Evolutionary conservation across 2,888 invertebrate genomes (phyloP), one percentile per base, ranked within the genome.

Genomic region (Xanthorhoe spadicearia): DNA sequence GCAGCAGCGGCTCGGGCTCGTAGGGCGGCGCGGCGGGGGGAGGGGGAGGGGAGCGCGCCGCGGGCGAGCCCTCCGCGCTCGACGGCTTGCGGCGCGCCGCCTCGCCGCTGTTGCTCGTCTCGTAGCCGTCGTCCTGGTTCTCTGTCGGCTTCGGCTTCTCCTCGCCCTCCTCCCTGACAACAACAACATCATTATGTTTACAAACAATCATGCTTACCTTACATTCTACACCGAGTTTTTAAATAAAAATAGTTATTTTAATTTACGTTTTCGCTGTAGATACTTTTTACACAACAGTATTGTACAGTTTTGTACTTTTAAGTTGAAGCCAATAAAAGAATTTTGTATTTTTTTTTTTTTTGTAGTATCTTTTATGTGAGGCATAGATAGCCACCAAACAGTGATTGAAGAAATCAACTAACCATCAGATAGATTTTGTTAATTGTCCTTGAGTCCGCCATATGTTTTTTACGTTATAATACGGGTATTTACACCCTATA

Each of bases 121-220:
- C 97, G 94, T 97, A 97, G 75, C 97, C 97, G 94, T 97, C 97
- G 94, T 97, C 97, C 83, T 96, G 96, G 81, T 95, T 96, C 93
- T 97, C 97, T 82, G 95, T 94, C 82, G 88, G 86, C 86, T 89
- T 92, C 84, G 92, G 89, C 92, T 94, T 92, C 78, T 91, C 92
- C 74, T 86, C 86, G 81, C 87, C 92, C 84, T 91, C 92, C 86
- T 90, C 92, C 85, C 93, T 92, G 23, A 89, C 13, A 49, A 64
- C 59, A 35, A 60, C 23, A 15, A 15, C 48, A 17, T 6, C 5
- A 15, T 13, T 0, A 13, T 15, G 48, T 43, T 43, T 3, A 13
- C 38, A 13, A 10, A 13, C 38, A 10, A 3, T 43, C 38, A 4
- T 43, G 13, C 13, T 43, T 3, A 43, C 38, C 38, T 43, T 2